Evolutionary conservation across 2,113 vertebrate species (phyloP), one percentile per base, ranked within the genome.

Genomic region (Amphiprion ocellaris): DNA sequence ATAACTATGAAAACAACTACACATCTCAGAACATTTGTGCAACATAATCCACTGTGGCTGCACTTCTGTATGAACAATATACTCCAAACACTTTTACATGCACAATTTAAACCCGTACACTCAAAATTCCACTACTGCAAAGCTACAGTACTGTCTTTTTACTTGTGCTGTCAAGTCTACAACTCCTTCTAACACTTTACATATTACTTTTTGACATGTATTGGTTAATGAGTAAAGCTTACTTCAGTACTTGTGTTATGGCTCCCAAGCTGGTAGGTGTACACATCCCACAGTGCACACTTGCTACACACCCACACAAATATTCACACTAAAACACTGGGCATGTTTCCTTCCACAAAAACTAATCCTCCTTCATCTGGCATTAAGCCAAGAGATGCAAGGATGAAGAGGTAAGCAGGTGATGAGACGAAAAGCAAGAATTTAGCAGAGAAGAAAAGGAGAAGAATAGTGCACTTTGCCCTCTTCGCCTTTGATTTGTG

Each of bases 291-390:
- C 10, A 7, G 33, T 71, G 60, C 64, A 63, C 61, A 72, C n/a
- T 26, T 17, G 33, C 66, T 28, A 63, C 61, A 62, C 69, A 69
- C 21, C 19, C 41, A 52, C 47, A 56, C 23, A 44, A 26, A 26
- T 14, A 53, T 11, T 14, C 33, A 24, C 46, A 77, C 54, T 63
- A 74, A 69, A 81, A 81, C 49, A 79, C 71, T n/a, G 71, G 65
- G 77, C 82, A 87, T 16, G 16, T 86, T 41, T 81, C 52, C 37
- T 11, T 62, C 67, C 62, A 19, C 56, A 24, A 65, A 39, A 84
- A 71, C 59, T 86, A 81, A 86, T 85, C 70, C 78, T 4, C 28
- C 63, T 66, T 71, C 74, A 80, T 85, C 77, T 88, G 81, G 87
- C 69, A 80, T 74, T 84, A 85, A 86, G 28, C 67, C 81, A 63